Percentiles rank a stretch among this genome's conserved stretches.
Conservation (phyloP, 2,797 vertebrate species). For the Smutsia gigantea region DNA sequence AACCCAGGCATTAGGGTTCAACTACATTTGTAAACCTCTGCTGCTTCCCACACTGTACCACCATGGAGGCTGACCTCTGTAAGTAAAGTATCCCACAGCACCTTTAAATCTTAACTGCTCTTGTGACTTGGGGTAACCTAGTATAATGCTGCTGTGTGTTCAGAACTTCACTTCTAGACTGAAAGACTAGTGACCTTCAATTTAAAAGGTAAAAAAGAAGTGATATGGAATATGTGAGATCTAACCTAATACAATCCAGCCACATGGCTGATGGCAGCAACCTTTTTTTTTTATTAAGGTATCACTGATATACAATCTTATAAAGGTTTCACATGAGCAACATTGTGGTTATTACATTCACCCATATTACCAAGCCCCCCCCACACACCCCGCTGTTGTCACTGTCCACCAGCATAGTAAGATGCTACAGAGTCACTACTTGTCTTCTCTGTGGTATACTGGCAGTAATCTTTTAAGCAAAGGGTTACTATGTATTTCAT, state of each 20-base stretch:
- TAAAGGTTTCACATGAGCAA: too few relatives aligned
- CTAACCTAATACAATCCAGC: background rate
- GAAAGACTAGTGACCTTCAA: background rate
- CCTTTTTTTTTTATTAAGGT: too few relatives aligned
- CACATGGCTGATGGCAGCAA: background rate
- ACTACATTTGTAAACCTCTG: rapidly evolving
- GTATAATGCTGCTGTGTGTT: background rate
- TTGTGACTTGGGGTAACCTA: background rate
- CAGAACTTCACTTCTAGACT: background rate
- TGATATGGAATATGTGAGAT: too few relatives aligned
- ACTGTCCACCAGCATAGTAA: too few relatives aligned
- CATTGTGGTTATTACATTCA: too few relatives aligned
- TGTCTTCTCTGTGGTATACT: too few relatives aligned
- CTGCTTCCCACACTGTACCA: background rate
- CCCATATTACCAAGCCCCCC: too few relatives aligned
- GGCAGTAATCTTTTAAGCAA: background rate
- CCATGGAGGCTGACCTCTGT: background rate
- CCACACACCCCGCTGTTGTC: too few relatives aligned
- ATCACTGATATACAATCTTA: too few relatives aligned
- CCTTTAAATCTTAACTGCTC: background rate
- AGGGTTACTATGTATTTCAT: background rate
- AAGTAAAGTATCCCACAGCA: background rate
- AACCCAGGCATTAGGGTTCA: background rate
- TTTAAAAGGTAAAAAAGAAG: background rate
- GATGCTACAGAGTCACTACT: too few relatives aligned